Evolutionary conservation across 2,888 invertebrate species (phyloP).

Genomic region (Amphimallon solstitiale): DNA sequence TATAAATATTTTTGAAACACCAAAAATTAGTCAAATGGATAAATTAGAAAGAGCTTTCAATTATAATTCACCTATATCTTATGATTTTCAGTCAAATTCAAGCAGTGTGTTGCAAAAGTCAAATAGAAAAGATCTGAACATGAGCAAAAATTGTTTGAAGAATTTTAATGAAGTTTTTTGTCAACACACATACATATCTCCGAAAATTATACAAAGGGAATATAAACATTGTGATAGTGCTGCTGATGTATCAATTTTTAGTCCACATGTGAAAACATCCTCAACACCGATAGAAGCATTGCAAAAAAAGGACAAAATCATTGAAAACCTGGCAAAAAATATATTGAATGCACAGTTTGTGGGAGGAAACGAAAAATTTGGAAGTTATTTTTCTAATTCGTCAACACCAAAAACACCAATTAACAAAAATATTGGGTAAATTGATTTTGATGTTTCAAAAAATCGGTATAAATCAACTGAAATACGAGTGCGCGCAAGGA

Average conservation of each 20-base stretch:
- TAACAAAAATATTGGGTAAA: conserved; percentile 17
- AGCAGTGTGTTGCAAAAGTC: background rate
- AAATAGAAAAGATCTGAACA: conserved; percentile 9
- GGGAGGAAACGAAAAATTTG: background rate
- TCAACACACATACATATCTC: conserved; percentile 19
- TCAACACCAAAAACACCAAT: conserved; percentile 29
- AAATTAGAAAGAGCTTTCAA: background rate
- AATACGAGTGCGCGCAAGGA: too few species aligned
- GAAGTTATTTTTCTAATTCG: background rate
- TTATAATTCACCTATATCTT: background rate
- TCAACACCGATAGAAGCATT: conserved; percentile 53
- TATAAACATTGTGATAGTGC: conserved; percentile 46
- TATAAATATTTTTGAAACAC: conserved; percentile 41
- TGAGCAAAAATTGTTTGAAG: conserved; percentile 28
- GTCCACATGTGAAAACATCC: conserved; percentile 51
- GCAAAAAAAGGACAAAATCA: conserved; percentile 24
- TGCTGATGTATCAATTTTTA: conserved; percentile 53
- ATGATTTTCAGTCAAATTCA: background rate
- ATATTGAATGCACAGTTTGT: conserved; percentile 10
- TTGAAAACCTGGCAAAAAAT: conserved; percentile 31
- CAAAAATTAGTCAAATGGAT: conserved; percentile 37
- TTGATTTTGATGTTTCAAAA: too few species aligned
- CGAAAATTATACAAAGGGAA: conserved; percentile 13
- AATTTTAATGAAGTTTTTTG: conserved; percentile 41
- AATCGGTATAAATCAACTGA: too few species aligned